Percentiles rank a stretch among this genome's conserved stretches.
Evolutionary conservation across 2,888 invertebrate species (phyloP).

Genomic region (Drosophila colorata): DNA sequence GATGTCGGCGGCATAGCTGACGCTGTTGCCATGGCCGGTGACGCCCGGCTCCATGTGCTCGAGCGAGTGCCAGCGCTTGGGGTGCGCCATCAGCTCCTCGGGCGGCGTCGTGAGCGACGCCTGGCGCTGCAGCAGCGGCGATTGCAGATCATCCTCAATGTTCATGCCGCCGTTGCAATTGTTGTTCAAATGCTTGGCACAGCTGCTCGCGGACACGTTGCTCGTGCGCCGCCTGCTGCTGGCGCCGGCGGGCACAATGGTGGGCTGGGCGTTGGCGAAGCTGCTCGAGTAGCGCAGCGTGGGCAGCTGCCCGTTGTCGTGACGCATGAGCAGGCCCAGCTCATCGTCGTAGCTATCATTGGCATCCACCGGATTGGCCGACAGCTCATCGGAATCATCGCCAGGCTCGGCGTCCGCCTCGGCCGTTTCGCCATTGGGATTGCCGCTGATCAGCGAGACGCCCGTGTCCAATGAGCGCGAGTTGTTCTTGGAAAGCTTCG

Average conservation of each 20-base stretch:
- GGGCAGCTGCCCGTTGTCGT: constrained; percentile 79
- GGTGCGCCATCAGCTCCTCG: constrained; percentile 85
- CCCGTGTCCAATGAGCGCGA: constrained; percentile 84
- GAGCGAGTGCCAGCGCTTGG: constrained; percentile 92
- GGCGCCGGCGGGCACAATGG: constrained; percentile 67
- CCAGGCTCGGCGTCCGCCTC: constrained; percentile 27
- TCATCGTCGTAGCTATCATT: constrained; percentile 80
- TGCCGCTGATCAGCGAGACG: constrained; percentile 76
- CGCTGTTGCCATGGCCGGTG: constrained; percentile 76
- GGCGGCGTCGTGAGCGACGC: constrained; percentile 84
- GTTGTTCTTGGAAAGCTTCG: constrained; percentile 83
- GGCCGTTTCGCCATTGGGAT: constrained; percentile 68
- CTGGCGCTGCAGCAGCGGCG: constrained; percentile 84
- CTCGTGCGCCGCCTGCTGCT: constrained; percentile 70
- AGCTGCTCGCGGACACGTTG: constrained; percentile 51
- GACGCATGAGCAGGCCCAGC: constrained; percentile 77
- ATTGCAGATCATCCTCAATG: constrained; percentile 83
- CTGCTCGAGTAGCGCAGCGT: constrained; percentile 60
- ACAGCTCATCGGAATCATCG: constrained; percentile 53
- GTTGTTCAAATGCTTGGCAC: constrained; percentile 84
- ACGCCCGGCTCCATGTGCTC: constrained; percentile 87
- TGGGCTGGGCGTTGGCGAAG: constrained; percentile 61
- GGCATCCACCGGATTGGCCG: constrained; percentile 64
- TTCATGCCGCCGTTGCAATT: constrained; percentile 85
- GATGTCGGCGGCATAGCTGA: constrained; percentile 81